These are phyloP conservation scores for Rhizomys pruinosus DNA, from an alignment of 2,113 vertebrate genomes.

Conservation along the genomic window DNA sequence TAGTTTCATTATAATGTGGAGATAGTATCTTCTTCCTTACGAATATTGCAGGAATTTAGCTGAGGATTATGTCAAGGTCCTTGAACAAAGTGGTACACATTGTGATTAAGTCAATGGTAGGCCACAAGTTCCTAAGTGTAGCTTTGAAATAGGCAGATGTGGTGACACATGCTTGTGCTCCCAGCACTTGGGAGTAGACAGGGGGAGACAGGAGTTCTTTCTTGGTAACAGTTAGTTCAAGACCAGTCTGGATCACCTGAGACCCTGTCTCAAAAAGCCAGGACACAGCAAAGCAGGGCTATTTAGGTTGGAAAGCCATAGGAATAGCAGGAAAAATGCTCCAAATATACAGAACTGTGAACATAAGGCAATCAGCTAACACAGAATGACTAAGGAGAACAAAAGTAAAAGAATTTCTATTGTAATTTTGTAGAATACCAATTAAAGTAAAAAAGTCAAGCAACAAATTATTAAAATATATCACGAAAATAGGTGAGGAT, in stretches of 20 bases:
- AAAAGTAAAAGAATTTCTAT: background rate
- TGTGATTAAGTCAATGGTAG: background rate
- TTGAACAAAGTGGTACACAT: background rate
- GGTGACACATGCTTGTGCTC: background rate
- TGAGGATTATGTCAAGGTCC: background rate
- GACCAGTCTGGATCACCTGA: background rate
- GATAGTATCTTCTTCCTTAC: background rate
- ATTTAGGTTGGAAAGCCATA: background rate
- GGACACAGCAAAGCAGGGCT: no score
- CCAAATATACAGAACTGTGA: background rate
- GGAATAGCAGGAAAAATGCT: conserved; percentile 1
- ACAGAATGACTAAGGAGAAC: background rate
- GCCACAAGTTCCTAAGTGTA: conserved; percentile 10
- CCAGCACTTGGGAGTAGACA: background rate
- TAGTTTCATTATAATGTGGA: background rate
- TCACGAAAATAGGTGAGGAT: background rate
- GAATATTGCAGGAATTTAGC: background rate
- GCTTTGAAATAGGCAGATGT: conserved; percentile 8
- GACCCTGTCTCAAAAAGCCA: background rate
- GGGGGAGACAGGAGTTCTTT: background rate
- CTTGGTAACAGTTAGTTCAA: background rate
- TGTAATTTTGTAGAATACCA: background rate
- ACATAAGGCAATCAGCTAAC: background rate
- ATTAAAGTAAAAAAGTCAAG: conserved; percentile 48
- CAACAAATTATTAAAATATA: background rate